Percentiles rank a stretch among this genome's conserved stretches.
Conservation (phyloP, 53 echinoderm and acorn worm species). For the Crossaster papposus region DNA sequence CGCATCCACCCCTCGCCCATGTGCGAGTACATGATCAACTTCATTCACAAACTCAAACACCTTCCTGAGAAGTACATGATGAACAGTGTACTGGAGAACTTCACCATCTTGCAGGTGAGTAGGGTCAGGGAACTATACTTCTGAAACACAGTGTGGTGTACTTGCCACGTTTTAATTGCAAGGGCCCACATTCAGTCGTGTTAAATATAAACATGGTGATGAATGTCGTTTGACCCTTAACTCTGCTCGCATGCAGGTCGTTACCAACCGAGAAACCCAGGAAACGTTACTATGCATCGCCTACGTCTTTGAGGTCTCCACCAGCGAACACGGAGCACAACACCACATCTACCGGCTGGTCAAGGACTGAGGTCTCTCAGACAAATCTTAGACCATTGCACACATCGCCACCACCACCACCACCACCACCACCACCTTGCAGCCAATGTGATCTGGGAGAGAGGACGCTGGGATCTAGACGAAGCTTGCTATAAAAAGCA, state of each 20-base stretch:
- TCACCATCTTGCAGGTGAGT: slow-evolving; percentile 96
- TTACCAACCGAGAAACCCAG: slow-evolving; percentile 91
- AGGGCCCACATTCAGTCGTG: too few species aligned
- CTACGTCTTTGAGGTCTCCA: slow-evolving; percentile 98
- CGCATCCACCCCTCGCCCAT: slow-evolving; percentile 92
- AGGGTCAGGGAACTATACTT: neutral
- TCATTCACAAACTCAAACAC: slow-evolving; percentile 98
- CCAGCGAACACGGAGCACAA: slow-evolving; percentile 97
- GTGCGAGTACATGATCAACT: slow-evolving; percentile 99
- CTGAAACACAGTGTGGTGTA: neutral
- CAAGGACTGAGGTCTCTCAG: slow-evolving; percentile 73
- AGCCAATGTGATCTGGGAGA: neutral
- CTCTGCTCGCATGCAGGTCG: slow-evolving; percentile 64
- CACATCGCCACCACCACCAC: neutral
- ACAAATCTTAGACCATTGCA: too few species aligned
- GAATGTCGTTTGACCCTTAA: neutral
- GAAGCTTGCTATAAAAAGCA: neutral
- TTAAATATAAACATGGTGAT: neutral
- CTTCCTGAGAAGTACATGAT: slow-evolving; percentile 99
- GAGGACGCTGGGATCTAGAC: neutral
- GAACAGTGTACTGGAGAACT: slow-evolving; percentile 99
- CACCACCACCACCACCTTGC: neutral
- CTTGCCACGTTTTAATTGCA: too few species aligned
- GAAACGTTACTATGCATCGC: slow-evolving; percentile 99
- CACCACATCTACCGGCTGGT: slow-evolving; percentile 99